A percentile compares a stretch with the other conserved stretches of the same genome.
phyloP scores from a whole-genome alignment of 2,797 vertebrate species.

The Microcaecilia unicolor region DNA sequence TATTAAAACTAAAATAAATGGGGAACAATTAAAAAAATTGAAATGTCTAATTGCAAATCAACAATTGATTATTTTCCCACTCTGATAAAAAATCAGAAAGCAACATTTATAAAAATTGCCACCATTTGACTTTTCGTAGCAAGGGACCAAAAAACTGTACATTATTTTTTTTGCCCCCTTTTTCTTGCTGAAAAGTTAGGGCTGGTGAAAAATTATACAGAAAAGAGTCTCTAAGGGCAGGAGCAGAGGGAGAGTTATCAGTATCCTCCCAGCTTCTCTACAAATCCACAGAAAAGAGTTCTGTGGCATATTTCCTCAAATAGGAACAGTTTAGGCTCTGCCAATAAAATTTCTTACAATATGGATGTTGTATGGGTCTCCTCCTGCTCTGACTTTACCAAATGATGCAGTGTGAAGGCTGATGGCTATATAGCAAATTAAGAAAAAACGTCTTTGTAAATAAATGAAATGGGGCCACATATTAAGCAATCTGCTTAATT shows the following conservation, averaged over 20 bases:
- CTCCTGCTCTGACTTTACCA: conserved; percentile 49
- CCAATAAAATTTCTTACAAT: conserved; percentile 35
- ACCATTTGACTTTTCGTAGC: conserved; percentile 65
- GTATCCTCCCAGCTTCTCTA: conserved; percentile 35
- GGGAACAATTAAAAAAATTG: conserved; percentile 45
- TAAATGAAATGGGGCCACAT: conserved; percentile 60
- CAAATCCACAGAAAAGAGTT: conserved; percentile 52
- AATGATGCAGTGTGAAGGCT: conserved; percentile 61
- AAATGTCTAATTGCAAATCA: conserved; percentile 62
- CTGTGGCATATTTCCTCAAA: conserved; percentile 42
- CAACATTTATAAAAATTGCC: conserved; percentile 66
- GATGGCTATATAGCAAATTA: conserved; percentile 57
- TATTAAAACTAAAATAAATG: conserved; percentile 63
- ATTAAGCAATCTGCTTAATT: conserved; percentile 76
- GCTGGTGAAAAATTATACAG: conserved; percentile 66
- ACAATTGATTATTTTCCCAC: conserved; percentile 63
- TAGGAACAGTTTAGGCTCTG: conserved; percentile 48
- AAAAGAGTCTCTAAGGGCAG: conserved; percentile 60
- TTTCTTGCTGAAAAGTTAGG: conserved; percentile 69
- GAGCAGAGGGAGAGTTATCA: conserved; percentile 42
- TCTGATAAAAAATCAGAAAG: conserved; percentile 67
- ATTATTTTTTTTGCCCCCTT: conserved; percentile 58
- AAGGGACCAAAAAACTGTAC: conserved; percentile 66
- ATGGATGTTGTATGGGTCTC: conserved; percentile 54
- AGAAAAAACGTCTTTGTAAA: conserved; percentile 65